Conservation (phyloP, 2,113 vertebrate species). For the Leiothrix lutea region DNA sequence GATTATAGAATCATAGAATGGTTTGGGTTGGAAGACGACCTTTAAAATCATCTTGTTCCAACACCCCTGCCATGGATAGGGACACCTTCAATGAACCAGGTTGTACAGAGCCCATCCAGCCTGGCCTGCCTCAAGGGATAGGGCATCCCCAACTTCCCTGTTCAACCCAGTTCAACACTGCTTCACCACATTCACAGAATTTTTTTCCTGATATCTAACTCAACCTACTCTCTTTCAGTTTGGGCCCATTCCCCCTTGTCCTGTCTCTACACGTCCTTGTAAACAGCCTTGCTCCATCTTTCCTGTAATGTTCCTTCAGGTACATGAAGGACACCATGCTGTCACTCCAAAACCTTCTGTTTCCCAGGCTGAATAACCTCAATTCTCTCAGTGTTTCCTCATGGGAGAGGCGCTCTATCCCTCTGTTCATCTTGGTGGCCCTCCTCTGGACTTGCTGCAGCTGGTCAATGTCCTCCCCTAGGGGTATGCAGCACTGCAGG, state of each 20-base stretch:
- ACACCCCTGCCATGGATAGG: not conserved
- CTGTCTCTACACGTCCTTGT: not conserved
- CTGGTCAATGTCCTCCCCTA: accelerated
- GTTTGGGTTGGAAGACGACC: not conserved
- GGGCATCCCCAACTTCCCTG: not conserved
- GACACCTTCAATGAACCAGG: no score
- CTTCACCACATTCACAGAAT: not conserved
- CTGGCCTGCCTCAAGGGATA: not conserved
- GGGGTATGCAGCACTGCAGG: accelerated
- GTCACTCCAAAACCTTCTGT: accelerated
- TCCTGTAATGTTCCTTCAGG: not conserved
- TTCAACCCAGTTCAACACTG: not conserved
- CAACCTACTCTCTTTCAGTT: not conserved
- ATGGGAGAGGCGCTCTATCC: accelerated
- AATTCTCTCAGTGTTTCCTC: not conserved
- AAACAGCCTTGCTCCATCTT: not conserved
- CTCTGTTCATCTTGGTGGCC: not conserved
- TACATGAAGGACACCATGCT: not conserved
- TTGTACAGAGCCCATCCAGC: accelerated
- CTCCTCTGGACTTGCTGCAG: accelerated
- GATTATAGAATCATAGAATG: not conserved
- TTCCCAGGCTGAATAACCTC: not conserved
- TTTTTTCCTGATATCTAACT: no score
- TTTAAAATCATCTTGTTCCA: not conserved
- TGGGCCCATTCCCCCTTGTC: not conserved